These are phyloP conservation scores for Ganaspis sp. DNA, from an alignment of 1,140 invertebrate genomes.

Conservation along the genomic window DNA sequence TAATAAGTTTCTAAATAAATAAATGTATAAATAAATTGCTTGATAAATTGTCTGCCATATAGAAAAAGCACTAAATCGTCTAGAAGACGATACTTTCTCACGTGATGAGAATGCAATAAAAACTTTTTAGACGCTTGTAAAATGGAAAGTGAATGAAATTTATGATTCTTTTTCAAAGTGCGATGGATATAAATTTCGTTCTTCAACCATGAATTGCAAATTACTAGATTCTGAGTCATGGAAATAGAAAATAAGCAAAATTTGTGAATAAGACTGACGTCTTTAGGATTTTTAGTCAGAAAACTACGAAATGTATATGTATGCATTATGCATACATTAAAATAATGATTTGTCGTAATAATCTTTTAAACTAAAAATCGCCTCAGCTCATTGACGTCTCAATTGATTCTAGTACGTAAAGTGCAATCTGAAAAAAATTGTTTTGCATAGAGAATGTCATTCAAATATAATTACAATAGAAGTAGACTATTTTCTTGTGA, in stretches of 20 bases:
- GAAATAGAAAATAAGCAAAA: neutral
- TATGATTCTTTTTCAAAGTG: slow-evolving; percentile 5
- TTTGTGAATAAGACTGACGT: neutral
- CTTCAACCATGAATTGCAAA: neutral
- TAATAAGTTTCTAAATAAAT: too few species aligned
- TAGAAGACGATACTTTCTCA: neutral
- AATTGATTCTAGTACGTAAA: slow-evolving; percentile 1
- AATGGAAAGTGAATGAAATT: slow-evolving; percentile 5
- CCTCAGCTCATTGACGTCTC: neutral
- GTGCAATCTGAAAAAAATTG: neutral
- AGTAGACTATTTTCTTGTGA: neutral
- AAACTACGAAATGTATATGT: neutral
- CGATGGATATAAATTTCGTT: slow-evolving; percentile 1
- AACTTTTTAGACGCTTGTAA: neutral
- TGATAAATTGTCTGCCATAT: too few species aligned
- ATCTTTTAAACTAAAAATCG: neutral
- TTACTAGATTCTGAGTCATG: neutral
- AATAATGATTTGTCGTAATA: neutral
- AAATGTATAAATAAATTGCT: too few species aligned
- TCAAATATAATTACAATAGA: too few species aligned
- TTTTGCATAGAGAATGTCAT: neutral
- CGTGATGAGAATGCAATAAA: neutral
- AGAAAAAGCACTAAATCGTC: too few species aligned
- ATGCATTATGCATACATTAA: neutral
- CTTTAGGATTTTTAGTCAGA: neutral